phyloP scores from a whole-genome alignment of 2,888 invertebrate species.

The Standfussiana lucernea region DNA sequence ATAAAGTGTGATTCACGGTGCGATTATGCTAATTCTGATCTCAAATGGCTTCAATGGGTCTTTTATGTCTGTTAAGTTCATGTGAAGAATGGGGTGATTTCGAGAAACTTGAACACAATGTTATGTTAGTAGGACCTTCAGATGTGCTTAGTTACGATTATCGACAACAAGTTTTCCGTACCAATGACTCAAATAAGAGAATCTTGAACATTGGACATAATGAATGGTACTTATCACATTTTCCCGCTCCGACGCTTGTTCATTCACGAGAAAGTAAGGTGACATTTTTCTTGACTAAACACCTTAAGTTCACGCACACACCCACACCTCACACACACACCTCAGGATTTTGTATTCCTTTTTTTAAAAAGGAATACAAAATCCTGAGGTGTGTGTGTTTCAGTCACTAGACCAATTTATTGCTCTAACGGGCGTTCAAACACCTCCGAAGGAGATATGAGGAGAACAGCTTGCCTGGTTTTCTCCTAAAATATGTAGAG shows the following conservation, averaged over 20 bases:
- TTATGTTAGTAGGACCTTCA: constrained; percentile 34
- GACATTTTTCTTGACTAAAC: constrained; percentile 22
- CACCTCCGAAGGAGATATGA: not conserved
- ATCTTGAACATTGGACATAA: constrained; percentile 48
- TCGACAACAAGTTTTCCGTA: constrained; percentile 48
- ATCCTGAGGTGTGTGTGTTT: not conserved
- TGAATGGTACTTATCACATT: constrained; percentile 51
- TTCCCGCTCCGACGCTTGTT: constrained; percentile 32
- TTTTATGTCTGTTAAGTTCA: constrained; percentile 42
- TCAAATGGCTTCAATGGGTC: constrained; percentile 46
- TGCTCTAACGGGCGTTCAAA: not conserved
- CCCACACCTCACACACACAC: too few species aligned
- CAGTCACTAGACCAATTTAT: not conserved
- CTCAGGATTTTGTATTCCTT: too few species aligned
- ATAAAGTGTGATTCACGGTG: constrained; percentile 58
- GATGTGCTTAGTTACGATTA: constrained; percentile 20
- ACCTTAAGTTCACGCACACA: too few species aligned
- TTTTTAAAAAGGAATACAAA: constrained; percentile 7
- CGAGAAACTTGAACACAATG: constrained; percentile 34
- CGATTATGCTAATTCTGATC: constrained; percentile 56
- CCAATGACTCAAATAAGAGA: constrained; percentile 54
- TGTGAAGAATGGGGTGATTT: constrained; percentile 41
- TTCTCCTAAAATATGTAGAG: not conserved
- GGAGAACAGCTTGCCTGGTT: not conserved
- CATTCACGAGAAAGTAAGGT: constrained; percentile 51